Evolutionary conservation across 2,888 invertebrate species (phyloP).

Genomic region (Tachystola acroxantha): DNA sequence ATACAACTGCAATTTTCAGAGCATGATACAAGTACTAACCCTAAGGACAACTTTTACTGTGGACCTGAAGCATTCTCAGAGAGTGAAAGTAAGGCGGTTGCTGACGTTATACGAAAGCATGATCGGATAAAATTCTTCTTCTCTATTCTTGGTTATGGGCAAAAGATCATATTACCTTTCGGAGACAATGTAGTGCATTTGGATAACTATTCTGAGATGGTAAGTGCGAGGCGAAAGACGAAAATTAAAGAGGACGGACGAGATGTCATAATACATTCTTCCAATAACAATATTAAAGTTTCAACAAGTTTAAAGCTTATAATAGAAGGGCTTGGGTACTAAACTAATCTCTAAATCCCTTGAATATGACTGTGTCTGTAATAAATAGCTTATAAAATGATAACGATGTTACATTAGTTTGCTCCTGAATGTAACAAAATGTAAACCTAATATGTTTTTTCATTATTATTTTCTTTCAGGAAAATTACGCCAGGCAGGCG

Average conservation of each 20-base stretch:
- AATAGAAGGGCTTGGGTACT: no score
- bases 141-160: slow-evolving; percentile 81
- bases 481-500: slow-evolving; percentile 61
- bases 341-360: no score
- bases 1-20: no score
- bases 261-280: no score
- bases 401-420: no score
- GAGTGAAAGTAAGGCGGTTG: slow-evolving; percentile 42
- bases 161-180: slow-evolving; percentile 78
- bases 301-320: no score
- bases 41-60: slow-evolving; percentile 34
- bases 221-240: slow-evolving; percentile 14
- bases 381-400: no score
- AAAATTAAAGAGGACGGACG: no score
- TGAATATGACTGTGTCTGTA: no score
- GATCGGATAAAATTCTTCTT: slow-evolving; percentile 76
- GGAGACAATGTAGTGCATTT: slow-evolving; percentile 62
- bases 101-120: slow-evolving; percentile 29
- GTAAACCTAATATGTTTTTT: no score
- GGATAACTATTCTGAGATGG: slow-evolving; percentile 63
- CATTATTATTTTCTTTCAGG: slow-evolving; percentile 30
- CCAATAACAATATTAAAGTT: no score
- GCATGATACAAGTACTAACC: slow-evolving; percentile 28
- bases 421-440: no score
- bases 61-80: slow-evolving; percentile 53